A percentile compares a stretch with the other conserved stretches of the same genome.
phyloP scores from a whole-genome alignment of 2,888 invertebrate species.

The Nipponacmea schrenckii region DNA sequence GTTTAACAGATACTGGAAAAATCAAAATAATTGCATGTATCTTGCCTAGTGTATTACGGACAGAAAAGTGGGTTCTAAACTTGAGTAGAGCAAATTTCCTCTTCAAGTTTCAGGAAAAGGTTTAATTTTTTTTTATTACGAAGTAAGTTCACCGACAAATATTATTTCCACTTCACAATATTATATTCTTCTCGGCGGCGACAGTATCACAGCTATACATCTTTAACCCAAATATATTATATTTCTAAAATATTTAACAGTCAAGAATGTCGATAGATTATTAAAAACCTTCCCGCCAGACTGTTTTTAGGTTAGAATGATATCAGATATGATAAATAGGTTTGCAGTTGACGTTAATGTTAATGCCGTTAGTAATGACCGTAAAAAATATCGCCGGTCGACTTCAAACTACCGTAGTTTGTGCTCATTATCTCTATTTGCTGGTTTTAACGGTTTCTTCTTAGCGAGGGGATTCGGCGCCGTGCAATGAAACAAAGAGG shows the following conservation, averaged over 20 bases:
- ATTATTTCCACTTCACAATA: too few species aligned
- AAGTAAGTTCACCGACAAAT: too few species aligned
- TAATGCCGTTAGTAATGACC: not conserved
- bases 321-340: slow-evolving; percentile 1
- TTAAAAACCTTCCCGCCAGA: not conserved
- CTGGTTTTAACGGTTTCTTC: not conserved
- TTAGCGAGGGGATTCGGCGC: slow-evolving; percentile 1
- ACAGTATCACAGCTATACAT: too few species aligned
- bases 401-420: not conserved
- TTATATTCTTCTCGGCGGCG: too few species aligned
- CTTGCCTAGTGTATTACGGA: too few species aligned
- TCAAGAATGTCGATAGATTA: not conserved
- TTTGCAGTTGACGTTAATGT: not conserved
- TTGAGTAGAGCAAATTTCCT: too few species aligned
- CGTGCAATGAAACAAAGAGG: slow-evolving; percentile 2
- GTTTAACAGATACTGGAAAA: too few species aligned
- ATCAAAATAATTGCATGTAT: too few species aligned
- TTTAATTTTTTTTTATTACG: too few species aligned
- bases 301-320: too few species aligned
- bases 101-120: too few species aligned
- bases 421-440: slow-evolving; percentile 3
- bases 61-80: too few species aligned
- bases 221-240: not conserved
- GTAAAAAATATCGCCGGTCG: slow-evolving; percentile 1
- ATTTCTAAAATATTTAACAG: not conserved